These are phyloP conservation scores for Probaryconus sp. DNA, from an alignment of 1,140 invertebrate genomes.

Conservation along the genomic window DNA sequence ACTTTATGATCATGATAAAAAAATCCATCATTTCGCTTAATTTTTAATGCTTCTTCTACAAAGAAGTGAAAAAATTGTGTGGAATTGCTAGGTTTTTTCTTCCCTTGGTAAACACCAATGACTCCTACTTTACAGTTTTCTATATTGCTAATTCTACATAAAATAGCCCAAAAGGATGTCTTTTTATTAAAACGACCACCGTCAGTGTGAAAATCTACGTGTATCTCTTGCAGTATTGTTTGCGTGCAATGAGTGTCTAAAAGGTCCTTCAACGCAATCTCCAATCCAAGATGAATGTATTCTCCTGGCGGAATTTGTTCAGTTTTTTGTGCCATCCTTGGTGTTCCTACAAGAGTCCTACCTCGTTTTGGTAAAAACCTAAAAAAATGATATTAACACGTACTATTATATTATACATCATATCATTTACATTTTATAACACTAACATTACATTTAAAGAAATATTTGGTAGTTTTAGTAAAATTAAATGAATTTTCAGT, in stretches of 20 bases:
- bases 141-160: slow-evolving; percentile 4
- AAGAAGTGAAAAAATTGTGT: slow-evolving; percentile 7
- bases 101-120: slow-evolving; percentile 11
- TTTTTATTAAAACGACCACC: slow-evolving; percentile 18
- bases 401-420: no score
- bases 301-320: slow-evolving; percentile 5
- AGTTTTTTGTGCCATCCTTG: neutral
- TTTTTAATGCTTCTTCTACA: neutral
- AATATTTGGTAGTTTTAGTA: no score
- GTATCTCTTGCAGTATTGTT: neutral
- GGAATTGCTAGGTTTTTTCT: slow-evolving; percentile 8
- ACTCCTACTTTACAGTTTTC: slow-evolving; percentile 8
- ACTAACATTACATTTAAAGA: no score
- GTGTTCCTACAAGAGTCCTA: neutral
- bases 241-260: neutral
- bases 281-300: slow-evolving; percentile 15
- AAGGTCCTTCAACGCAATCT: neutral
- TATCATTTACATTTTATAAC: no score
- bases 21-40: neutral
- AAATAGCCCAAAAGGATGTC: slow-evolving; percentile 12
- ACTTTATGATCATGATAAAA: neutral
- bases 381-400: no score
- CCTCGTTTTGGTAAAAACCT: neutral
- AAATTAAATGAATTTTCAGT: no score
- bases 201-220: slow-evolving; percentile 8